phyloP scores from a whole-genome alignment of 2,888 invertebrate species.

The Drosophila histrio region DNA sequence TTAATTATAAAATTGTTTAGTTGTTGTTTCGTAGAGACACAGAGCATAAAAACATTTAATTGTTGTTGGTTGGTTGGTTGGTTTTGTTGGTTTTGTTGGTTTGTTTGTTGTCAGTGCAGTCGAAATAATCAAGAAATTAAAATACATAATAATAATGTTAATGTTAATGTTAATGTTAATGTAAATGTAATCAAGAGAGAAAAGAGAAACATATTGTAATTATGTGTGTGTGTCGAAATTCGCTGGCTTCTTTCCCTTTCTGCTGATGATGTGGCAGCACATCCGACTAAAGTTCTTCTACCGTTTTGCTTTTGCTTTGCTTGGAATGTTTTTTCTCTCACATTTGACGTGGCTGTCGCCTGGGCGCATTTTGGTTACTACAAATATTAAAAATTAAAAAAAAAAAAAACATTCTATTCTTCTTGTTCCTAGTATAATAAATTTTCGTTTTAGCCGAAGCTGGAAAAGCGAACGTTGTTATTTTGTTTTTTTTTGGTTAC shows the following conservation, averaged over 20 bases:
- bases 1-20: conserved; percentile 21
- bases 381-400: conserved; percentile 14
- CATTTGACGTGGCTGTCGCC: conserved; percentile 31
- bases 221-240: conserved; percentile 11
- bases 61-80: conserved; percentile 23
- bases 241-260: neutral
- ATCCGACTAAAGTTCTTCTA: conserved; percentile 3
- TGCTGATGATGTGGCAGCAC: no score
- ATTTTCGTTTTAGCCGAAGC: conserved; percentile 19
- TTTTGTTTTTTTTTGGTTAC: conserved; percentile 39
- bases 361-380: conserved; percentile 40
- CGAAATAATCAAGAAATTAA: conserved; percentile 16
- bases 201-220: neutral
- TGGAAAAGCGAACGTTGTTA: conserved; percentile 40
- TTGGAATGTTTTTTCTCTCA: conserved; percentile 56
- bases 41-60: conserved; percentile 42
- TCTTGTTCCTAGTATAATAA: conserved; percentile 9
- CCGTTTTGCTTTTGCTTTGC: conserved; percentile 15
- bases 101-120: conserved; percentile 48
- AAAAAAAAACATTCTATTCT: conserved; percentile 6
- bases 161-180: neutral
- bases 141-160: neutral
- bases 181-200: neutral
- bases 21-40: conserved; percentile 61
- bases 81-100: no score